Evolutionary conservation across 2,113 vertebrate genomes (phyloP).

Genomic region (Indri indri): DNA sequence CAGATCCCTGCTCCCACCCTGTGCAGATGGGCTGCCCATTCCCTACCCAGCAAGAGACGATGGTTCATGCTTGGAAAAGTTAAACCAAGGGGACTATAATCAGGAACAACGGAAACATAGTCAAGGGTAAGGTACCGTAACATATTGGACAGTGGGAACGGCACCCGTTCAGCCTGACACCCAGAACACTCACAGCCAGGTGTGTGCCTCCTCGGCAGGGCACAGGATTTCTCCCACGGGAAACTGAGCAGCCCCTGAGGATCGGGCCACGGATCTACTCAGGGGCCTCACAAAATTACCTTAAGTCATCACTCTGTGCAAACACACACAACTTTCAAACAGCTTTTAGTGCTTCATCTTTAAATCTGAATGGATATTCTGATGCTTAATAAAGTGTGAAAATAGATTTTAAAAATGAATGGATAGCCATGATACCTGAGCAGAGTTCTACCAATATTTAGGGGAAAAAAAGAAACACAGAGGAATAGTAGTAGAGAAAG

Average conservation of each 20-base stretch:
- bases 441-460: neutral
- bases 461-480: neutral
- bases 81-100: neutral
- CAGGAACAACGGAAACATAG: neutral
- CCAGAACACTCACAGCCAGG: neutral
- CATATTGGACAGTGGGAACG: neutral
- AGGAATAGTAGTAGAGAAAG: neutral
- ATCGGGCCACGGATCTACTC: neutral
- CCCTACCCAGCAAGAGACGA: neutral
- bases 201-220: neutral
- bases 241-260: neutral
- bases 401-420: neutral
- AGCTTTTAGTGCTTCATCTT: neutral
- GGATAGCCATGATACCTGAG: neutral
- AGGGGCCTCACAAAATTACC: neutral
- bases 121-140: neutral
- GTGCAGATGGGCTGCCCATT: neutral
- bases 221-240: neutral
- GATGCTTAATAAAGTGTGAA: no score
- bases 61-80: neutral
- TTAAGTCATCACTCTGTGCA: neutral
- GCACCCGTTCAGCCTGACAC: neutral
- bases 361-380: neutral
- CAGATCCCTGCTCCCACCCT: neutral
- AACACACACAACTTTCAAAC: neutral